phyloP scores from a whole-genome alignment of 2,888 invertebrate species.

The Pyralis farinalis region DNA sequence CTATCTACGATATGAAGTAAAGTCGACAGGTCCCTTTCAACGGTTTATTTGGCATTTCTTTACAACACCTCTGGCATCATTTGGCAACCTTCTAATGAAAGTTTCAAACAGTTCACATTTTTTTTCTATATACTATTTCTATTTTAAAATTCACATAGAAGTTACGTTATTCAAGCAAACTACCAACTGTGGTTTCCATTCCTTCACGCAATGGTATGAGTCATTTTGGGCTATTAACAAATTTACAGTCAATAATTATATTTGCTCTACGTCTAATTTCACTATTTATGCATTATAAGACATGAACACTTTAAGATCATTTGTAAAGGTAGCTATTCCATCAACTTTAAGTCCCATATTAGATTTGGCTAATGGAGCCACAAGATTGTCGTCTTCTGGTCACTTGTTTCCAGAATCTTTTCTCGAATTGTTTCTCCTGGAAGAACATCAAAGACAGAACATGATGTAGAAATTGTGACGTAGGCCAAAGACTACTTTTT shows the following conservation, averaged over 20 bases:
- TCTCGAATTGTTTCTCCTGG: conserved; percentile 88
- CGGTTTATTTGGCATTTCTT: conserved; percentile 59
- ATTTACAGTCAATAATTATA: conserved; percentile 1
- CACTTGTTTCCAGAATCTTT: conserved; percentile 90
- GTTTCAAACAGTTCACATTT: conserved; percentile 22
- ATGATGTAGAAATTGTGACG: not conserved
- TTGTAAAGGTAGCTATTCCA: conserved; percentile 9
- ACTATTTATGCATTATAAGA: conserved; percentile 11
- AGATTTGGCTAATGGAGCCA: conserved; percentile 71
- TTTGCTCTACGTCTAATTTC: not conserved
- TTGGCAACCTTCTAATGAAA: conserved; percentile 40
- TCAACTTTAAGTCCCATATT: conserved; percentile 24
- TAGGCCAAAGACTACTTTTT: conserved; percentile 4
- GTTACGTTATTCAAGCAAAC: not conserved
- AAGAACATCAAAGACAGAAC: conserved; percentile 40
- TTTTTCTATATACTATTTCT: not conserved
- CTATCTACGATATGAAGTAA: conserved; percentile 69
- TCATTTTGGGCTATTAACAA: not conserved
- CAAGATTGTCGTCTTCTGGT: conserved; percentile 85
- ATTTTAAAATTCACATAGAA: not conserved
- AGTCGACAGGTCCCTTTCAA: conserved; percentile 65
- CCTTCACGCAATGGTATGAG: not conserved
- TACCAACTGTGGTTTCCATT: not conserved
- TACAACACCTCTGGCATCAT: conserved; percentile 39
- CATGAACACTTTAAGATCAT: conserved; percentile 41